Evolutionary conservation across 2,797 vertebrate genomes (phyloP).

Genomic region (Podarcis lilfordi): DNA sequence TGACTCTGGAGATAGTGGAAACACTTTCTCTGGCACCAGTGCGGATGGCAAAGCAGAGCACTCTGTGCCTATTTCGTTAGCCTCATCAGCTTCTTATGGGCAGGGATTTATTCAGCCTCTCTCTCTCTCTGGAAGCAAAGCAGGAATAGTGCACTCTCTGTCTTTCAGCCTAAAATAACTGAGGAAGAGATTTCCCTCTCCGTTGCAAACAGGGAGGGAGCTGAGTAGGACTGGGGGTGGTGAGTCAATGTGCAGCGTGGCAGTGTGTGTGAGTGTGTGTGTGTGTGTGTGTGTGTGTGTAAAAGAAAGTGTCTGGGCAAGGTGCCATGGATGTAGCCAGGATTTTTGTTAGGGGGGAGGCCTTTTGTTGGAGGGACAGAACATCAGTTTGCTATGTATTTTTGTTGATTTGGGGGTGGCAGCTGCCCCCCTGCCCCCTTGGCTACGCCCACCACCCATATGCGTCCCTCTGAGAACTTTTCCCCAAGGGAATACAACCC

Average conservation of each 20-base stretch:
- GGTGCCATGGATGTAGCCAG: too few species aligned
- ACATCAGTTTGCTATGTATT: too few species aligned
- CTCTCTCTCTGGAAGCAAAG: not conserved
- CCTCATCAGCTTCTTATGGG: not conserved
- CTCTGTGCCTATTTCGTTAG: not conserved
- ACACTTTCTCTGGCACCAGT: not conserved
- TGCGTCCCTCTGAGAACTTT: too few species aligned
- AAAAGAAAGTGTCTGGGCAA: too few species aligned
- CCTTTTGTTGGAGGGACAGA: too few species aligned
- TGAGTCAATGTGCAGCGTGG: not conserved
- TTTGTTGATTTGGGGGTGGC: too few species aligned
- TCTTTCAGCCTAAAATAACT: not conserved
- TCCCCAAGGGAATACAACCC: too few species aligned
- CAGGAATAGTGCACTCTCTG: not conserved
- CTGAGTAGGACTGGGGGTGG: not conserved
- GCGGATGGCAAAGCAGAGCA: not conserved
- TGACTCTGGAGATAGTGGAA: not conserved
- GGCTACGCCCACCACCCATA: too few species aligned
- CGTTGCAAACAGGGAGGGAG: not conserved
- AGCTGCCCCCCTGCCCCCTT: too few species aligned
- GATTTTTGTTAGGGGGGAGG: too few species aligned
- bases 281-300: too few species aligned
- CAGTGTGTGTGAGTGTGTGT: not conserved
- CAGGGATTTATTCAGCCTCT: not conserved
- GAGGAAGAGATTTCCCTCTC: not conserved